Evolutionary conservation across 1,140 invertebrate species (phyloP).

Genomic region (Drosophila aff.): DNA sequence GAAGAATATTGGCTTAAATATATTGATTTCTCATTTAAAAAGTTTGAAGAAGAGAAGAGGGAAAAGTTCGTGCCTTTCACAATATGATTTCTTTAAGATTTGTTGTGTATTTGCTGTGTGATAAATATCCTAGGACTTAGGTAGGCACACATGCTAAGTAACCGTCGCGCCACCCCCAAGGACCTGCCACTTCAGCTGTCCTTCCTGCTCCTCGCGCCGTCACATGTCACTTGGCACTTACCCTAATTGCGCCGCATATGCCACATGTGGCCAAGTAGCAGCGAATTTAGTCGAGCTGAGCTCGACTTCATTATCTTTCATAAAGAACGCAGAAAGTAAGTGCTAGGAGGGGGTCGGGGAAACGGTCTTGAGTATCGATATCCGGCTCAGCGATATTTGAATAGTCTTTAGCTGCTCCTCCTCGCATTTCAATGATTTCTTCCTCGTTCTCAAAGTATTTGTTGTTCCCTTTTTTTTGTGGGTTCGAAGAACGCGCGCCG

Average conservation of each 20-base stretch:
- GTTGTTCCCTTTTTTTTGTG: slow-evolving; percentile 12
- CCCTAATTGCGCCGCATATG: slow-evolving; percentile 57
- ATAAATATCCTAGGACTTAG: slow-evolving; percentile 1
- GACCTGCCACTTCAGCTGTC: slow-evolving; percentile 36
- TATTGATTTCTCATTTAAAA: neutral
- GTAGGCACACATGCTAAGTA: slow-evolving; percentile 11
- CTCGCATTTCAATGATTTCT: slow-evolving; percentile 56
- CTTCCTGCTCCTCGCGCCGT: slow-evolving; percentile 25
- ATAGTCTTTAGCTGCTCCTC: slow-evolving; percentile 48
- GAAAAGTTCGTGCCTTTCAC: no score
- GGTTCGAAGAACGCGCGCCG: slow-evolving; percentile 61
- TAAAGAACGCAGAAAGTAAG: slow-evolving; percentile 12
- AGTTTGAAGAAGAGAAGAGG: neutral
- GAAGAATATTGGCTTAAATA: neutral
- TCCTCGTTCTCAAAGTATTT: slow-evolving; percentile 1
- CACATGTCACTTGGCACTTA: slow-evolving; percentile 74
- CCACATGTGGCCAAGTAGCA: slow-evolving; percentile 55
- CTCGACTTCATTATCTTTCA: slow-evolving; percentile 30
- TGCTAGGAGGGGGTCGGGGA: neutral
- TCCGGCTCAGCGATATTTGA: slow-evolving; percentile 69
- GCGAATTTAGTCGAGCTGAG: slow-evolving; percentile 17
- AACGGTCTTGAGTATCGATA: slow-evolving; percentile 68
- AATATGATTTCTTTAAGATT: neutral
- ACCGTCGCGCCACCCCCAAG: slow-evolving; percentile 19
- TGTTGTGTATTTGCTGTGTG: neutral